Conservation (phyloP, 2,113 vertebrate genomes). For the Collichthys lucidus region DNA sequence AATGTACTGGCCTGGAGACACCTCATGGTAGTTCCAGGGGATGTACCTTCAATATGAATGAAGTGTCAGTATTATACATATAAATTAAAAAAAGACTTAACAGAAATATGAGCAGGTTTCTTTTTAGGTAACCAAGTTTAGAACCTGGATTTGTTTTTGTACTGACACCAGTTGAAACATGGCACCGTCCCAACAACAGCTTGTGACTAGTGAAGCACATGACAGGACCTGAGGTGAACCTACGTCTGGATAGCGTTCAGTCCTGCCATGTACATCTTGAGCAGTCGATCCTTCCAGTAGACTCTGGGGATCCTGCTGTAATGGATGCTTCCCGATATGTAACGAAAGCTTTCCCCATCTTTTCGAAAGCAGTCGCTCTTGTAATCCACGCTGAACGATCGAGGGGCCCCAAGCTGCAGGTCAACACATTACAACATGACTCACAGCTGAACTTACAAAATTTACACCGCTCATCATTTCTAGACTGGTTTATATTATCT, state of each 20-base stretch:
- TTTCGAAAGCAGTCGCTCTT: slow-evolving; percentile 88
- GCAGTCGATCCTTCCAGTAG: slow-evolving; percentile 95
- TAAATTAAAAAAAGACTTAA: too few relatives aligned
- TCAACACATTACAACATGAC: not conserved
- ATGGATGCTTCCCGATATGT: slow-evolving; percentile 96
- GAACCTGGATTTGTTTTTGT: not conserved
- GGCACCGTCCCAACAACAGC: not conserved
- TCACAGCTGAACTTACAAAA: not conserved
- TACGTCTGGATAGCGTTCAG: slow-evolving; percentile 94
- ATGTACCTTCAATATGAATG: slow-evolving; percentile 86
- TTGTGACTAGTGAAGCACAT: not conserved
- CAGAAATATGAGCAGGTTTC: too few relatives aligned
- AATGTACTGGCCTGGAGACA: slow-evolving; percentile 79
- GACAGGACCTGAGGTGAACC: slow-evolving; percentile 54
- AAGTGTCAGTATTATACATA: not conserved
- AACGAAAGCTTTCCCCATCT: slow-evolving; percentile 92
- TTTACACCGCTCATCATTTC: not conserved
- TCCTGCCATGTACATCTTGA: slow-evolving; percentile 98
- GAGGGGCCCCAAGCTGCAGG: slow-evolving; percentile 74
- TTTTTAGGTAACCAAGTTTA: not conserved
- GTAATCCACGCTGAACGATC: slow-evolving; percentile 91
- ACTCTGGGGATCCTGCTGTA: slow-evolving; percentile 90
- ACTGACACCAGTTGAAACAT: not conserved
- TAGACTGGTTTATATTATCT: not conserved
- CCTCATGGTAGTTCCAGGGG: slow-evolving; percentile 95